Percentiles rank a stretch among this genome's conserved stretches.
Evolutionary conservation across 2,888 invertebrate species (phyloP).

Genomic region (Aporophyla nigra): DNA sequence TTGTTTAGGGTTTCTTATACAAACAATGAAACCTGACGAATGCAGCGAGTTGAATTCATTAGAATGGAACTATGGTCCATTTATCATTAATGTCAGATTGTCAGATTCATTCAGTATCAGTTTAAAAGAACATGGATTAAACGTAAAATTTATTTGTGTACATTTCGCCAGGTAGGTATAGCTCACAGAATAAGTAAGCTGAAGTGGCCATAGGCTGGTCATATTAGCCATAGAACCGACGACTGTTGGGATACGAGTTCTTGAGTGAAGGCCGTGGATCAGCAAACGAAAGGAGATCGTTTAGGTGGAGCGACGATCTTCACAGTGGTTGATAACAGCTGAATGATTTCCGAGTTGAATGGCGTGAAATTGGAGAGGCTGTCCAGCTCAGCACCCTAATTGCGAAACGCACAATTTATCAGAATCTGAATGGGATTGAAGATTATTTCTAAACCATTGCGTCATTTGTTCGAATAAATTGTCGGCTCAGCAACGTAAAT

Average conservation of each 20-base stretch:
- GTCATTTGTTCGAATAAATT: too few relatives aligned
- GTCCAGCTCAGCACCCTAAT: too few relatives aligned
- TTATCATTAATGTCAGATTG: too few relatives aligned
- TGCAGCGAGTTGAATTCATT: neutral
- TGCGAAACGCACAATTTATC: too few relatives aligned
- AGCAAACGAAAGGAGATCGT: neutral
- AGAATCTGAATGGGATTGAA: too few relatives aligned
- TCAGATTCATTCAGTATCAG: neutral
- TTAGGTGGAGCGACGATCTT: neutral
- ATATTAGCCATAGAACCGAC: too few relatives aligned
- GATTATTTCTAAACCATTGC: too few relatives aligned
- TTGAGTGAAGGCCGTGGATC: neutral
- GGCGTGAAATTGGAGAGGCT: too few relatives aligned
- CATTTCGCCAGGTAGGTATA: neutral
- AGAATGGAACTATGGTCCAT: neutral
- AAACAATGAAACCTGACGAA: constrained; percentile 19
- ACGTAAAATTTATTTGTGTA: neutral
- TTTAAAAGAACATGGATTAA: neutral
- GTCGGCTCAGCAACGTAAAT: too few relatives aligned
- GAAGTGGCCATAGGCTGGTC: too few relatives aligned
- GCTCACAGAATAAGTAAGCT: neutral
- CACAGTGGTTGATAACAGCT: neutral
- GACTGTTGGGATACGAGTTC: neutral
- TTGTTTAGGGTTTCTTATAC: constrained; percentile 43
- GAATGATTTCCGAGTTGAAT: neutral